Base-by-base conservation (phyloP, 2,113 vertebrate genomes). In the Hemiprocne comata region DNA sequence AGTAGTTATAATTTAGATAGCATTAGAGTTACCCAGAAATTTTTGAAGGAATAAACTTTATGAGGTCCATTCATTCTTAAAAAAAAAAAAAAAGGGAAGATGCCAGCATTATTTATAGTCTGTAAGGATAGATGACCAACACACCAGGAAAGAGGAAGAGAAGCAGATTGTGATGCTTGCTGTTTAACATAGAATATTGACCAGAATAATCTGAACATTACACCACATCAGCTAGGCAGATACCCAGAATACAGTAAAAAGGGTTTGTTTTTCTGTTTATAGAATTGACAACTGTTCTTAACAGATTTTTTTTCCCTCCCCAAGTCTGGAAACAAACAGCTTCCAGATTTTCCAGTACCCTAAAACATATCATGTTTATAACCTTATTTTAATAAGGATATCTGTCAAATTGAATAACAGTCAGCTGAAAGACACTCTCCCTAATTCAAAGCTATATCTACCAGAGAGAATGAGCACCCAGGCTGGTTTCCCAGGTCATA, bases 331-430 rank as follows among this genome's bases (percentile, higher is more conserved):
- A 95, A 81, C 16, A 70, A 69, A 54, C 11, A 78, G 2, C 28
- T 86, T 72, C 28, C 64, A 89, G 46, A 69, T 85, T 91, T 94
- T 95, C 58, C 62, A 91, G 62, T 61, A 79, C 58, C 46, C 66
- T 42, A 67, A 85, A 89, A 4, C 20, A 61, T 10, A 75, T 10
- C 3, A 29, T 54, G 13, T 85, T 79, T 89, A 87, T 34, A 46
- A 11, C 11, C 13, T 69, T 77, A 19, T 84, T 78, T 87, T 78
- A 75, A 89, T 75, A 72, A 81, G 85, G 34, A 44, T 85, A 76
- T 71, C 58, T 88, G 66, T 19, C 13, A 82, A 65, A 54, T 77
- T 83, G 17, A 88, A 46, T 70, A 31, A 42, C 76, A 21, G 28
- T 82, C 66, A 82, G 19, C 26, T 91, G 61, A 66, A 93, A 95